Conservation (phyloP, 2,113 vertebrate species). For the Mustela nigripes region DNA sequence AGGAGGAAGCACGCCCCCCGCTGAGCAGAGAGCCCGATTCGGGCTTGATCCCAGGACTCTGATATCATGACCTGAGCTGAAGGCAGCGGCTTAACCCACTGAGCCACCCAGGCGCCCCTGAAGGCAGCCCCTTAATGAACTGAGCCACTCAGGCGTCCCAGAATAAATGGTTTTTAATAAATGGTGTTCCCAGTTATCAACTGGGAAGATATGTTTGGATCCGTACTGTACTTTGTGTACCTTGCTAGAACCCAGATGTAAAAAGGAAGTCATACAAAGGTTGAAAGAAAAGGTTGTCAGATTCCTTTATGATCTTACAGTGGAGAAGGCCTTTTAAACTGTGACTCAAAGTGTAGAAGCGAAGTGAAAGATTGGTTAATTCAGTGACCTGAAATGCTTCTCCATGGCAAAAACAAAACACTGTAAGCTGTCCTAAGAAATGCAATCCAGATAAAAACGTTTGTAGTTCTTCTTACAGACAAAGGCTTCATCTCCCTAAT, state of each 20-base stretch:
- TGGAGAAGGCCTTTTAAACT: not conserved
- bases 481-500: not conserved
- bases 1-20: no score
- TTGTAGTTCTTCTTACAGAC: not conserved
- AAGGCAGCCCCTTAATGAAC: no score
- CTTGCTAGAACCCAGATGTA: not conserved
- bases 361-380: not conserved
- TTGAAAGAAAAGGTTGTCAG: not conserved
- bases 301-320: constrained; percentile 25
- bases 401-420: not conserved
- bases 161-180: not conserved
- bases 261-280: not conserved
- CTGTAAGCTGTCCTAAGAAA: not conserved
- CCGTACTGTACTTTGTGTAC: not conserved
- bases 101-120: no score
- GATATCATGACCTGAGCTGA: no score
- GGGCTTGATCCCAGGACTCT: no score
- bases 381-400: not conserved
- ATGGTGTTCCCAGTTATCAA: not conserved
- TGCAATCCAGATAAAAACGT: not conserved
- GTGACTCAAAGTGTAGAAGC: not conserved
- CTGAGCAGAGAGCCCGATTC: no score
- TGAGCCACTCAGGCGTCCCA: no score
- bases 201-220: not conserved
- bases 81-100: no score